These are phyloP conservation scores for Cremastinae sp. DNA, from an alignment of 2,888 invertebrate genomes.

Conservation along the genomic window DNA sequence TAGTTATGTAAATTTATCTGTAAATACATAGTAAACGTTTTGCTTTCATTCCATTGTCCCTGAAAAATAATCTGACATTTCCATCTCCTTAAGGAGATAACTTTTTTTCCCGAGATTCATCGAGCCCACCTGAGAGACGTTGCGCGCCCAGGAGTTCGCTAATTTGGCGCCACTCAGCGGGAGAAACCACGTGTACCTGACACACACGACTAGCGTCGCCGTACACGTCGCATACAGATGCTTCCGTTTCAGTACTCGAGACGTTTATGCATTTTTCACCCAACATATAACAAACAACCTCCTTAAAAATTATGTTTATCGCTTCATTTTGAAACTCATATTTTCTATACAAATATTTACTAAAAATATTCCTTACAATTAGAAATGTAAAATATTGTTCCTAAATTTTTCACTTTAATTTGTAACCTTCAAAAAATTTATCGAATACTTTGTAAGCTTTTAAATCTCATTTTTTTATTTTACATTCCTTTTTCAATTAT, in stretches of 20 bases:
- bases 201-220: slow-evolving; percentile 20
- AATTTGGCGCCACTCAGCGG: slow-evolving; percentile 53
- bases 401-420: background rate
- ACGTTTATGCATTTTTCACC: background rate
- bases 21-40: too few species aligned
- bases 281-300: too few species aligned
- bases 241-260: slow-evolving; percentile 21
- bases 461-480: too few species aligned
- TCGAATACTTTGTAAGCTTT: too few species aligned
- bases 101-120: slow-evolving; percentile 42
- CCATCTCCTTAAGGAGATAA: background rate
- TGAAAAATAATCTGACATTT: background rate
- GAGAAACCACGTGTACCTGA: slow-evolving; percentile 45
- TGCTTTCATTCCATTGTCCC: background rate
- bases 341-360: background rate
- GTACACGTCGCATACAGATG: slow-evolving; percentile 14
- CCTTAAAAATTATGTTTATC: too few species aligned
- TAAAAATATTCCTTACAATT: too few species aligned
- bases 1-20: too few species aligned
- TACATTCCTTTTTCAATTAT: background rate
- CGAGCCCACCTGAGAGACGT: slow-evolving; percentile 45
- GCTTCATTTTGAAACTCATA: too few species aligned
- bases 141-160: slow-evolving; percentile 36
- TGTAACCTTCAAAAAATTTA: background rate
- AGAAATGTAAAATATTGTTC: too few species aligned